A percentile compares a stretch with the other conserved stretches of the same genome.
Conservation (phyloP, 2,113 vertebrate species). For the Okapia johnstoni region DNA sequence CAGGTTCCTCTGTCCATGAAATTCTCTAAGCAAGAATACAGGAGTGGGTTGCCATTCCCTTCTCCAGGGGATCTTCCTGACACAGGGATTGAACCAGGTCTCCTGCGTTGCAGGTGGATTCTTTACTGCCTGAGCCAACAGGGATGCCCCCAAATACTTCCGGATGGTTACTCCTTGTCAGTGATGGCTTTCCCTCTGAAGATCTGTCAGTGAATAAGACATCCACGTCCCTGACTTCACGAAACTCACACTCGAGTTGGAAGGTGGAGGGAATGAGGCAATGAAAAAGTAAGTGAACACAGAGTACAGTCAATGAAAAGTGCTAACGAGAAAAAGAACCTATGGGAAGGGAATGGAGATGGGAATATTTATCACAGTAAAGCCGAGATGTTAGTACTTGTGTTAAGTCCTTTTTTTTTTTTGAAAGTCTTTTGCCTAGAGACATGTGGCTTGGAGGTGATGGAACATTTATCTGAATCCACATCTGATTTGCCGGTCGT, state of each 20-base stretch:
- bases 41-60: not conserved
- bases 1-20: not conserved
- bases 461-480: not conserved
- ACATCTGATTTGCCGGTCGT: not conserved
- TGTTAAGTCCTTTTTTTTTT: not conserved
- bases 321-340: not conserved
- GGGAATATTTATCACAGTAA: not conserved
- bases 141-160: not conserved
- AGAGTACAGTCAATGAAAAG: not conserved
- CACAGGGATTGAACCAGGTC: not conserved
- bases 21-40: not conserved
- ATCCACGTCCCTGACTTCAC: not conserved
- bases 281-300: not conserved
- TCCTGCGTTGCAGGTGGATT: not conserved
- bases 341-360: fast-evolving
- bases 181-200: not conserved
- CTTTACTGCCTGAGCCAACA: not conserved
- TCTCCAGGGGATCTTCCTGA: not conserved
- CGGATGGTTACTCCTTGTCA: not conserved
- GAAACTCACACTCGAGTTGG: not conserved
- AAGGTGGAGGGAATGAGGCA: not conserved
- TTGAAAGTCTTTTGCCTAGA: not conserved
- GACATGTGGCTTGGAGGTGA: not conserved
- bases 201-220: not conserved
- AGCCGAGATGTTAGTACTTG: not conserved